Evolutionary conservation across 2,113 vertebrate species (phyloP).

Genomic region (Parus major): DNA sequence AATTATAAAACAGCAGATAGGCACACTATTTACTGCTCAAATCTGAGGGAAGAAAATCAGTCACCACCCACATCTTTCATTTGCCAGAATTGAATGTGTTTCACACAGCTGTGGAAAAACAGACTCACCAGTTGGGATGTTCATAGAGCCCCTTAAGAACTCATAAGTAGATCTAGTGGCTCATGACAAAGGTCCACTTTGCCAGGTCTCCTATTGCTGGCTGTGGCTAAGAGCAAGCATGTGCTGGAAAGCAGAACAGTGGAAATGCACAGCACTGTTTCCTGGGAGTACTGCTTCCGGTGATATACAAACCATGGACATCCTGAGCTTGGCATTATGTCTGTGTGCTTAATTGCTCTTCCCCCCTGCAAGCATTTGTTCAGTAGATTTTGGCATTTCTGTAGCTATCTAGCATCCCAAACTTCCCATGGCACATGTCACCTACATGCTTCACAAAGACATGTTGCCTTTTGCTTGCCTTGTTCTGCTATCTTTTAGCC

Average conservation of each 20-base stretch:
- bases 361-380: not conserved
- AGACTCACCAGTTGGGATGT: not conserved
- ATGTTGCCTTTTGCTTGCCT: not conserved
- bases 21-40: not conserved
- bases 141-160: not conserved
- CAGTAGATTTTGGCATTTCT: not conserved
- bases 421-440: not conserved
- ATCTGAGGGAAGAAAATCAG: not conserved
- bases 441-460: not conserved
- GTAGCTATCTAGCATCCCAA: not conserved
- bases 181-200: not conserved
- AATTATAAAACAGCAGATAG: not conserved
- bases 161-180: not conserved
- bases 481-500: not conserved
- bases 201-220: not conserved
- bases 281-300: not conserved
- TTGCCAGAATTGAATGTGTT: not conserved
- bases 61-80: not conserved
- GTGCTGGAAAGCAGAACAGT: not conserved
- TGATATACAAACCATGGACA: not conserved
- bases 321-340: not conserved
- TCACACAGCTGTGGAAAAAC: not conserved
- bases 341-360: not conserved
- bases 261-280: not conserved
- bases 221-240: not conserved